Conservation (phyloP, 2,797 vertebrate species). For the Novumbra hubbsi region DNA sequence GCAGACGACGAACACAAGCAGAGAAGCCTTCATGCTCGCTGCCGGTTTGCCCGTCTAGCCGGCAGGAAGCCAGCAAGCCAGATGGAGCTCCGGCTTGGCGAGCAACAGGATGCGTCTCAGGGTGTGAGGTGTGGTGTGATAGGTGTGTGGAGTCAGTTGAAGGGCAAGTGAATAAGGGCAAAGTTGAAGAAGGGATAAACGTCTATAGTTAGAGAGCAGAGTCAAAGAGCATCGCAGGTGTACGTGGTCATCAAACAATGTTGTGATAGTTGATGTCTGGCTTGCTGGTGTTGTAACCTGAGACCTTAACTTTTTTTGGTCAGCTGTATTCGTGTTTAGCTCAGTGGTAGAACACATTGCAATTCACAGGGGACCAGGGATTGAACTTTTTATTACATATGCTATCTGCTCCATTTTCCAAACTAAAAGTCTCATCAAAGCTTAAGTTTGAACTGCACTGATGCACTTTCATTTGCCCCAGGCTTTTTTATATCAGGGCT, state of each 20-base stretch:
- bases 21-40: constrained; percentile 20
- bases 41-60: constrained; percentile 32
- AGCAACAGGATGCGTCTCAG: constrained; percentile 39
- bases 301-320: no score
- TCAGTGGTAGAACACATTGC: neutral
- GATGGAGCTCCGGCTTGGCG: constrained; percentile 50
- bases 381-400: neutral
- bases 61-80: constrained; percentile 40
- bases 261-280: neutral
- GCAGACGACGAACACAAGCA: constrained; percentile 4
- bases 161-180: constrained; percentile 52
- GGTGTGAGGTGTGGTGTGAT: constrained; percentile 37
- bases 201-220: neutral
- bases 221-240: neutral
- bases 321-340: neutral
- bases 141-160: constrained; percentile 34
- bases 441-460: neutral
- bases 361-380: neutral
- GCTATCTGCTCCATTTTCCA: neutral
- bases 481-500: neutral
- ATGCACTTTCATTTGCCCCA: neutral
- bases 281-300: no score
- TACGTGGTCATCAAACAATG: neutral
- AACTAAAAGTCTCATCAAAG: constrained; percentile 4
- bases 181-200: constrained; percentile 11